Conservation (phyloP, 2,113 vertebrate species). For the Semnornis frantzii region DNA sequence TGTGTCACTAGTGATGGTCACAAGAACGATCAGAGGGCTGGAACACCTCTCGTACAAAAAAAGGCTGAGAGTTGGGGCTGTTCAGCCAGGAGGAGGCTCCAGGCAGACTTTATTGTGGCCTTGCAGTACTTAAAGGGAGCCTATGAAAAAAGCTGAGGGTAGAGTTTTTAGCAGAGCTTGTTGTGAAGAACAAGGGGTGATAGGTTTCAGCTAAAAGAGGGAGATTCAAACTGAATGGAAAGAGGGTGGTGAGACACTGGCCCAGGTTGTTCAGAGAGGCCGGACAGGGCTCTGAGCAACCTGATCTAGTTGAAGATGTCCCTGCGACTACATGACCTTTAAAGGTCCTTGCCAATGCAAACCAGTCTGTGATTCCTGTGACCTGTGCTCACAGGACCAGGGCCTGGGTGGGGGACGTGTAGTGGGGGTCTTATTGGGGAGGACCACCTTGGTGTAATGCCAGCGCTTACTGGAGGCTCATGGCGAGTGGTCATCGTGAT, state of each 20-base stretch:
- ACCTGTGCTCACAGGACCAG: background rate
- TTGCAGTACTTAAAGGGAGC: background rate
- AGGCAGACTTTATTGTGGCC: background rate
- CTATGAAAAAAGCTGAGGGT: no score
- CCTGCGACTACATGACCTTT: background rate
- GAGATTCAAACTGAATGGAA: background rate
- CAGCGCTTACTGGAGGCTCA: background rate
- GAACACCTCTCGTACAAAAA: background rate
- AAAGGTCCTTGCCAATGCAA: background rate
- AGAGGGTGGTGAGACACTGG: background rate
- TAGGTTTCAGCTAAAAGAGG: background rate
- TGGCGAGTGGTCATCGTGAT: accelerated
- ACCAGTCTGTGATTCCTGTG: background rate
- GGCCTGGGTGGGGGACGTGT: no score
- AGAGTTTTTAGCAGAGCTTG: background rate
- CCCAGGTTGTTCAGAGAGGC: background rate
- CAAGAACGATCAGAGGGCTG: background rate
- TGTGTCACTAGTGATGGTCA: background rate
- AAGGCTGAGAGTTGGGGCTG: background rate
- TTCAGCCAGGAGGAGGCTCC: background rate
- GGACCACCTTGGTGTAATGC: accelerated
- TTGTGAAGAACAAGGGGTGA: background rate
- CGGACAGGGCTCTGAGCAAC: background rate
- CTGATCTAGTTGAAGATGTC: background rate
- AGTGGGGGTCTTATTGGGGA: background rate